Percentiles rank a stretch among this genome's conserved stretches.
These are phyloP conservation scores for Lucifuga dentata DNA, from an alignment of 2,113 vertebrate species.

Conservation along the genomic window DNA sequence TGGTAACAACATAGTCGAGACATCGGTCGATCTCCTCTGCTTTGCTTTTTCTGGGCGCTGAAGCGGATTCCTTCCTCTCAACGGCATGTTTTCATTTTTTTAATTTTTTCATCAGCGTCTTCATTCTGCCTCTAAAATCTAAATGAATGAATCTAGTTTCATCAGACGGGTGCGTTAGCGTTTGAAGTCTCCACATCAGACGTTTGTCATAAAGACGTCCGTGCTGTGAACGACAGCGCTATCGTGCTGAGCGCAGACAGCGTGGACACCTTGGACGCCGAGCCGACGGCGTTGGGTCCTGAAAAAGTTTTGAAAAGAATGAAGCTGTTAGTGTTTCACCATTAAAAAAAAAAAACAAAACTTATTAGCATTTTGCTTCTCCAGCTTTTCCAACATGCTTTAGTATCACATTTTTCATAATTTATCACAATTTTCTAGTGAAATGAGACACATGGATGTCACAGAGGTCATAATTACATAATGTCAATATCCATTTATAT, in stretches of 20 bases:
- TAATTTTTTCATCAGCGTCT: constrained; percentile 66
- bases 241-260: constrained; percentile 97
- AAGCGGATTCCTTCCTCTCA: constrained; percentile 71
- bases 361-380: constrained; percentile 8
- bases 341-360: background rate
- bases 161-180: constrained; percentile 75
- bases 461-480: constrained; percentile 32
- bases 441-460: constrained; percentile 15
- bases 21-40: constrained; percentile 87
- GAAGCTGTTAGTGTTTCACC: constrained; percentile 38
- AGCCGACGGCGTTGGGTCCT: constrained; percentile 93
- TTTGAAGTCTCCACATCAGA: constrained; percentile 73
- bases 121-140: constrained; percentile 90
- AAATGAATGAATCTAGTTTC: constrained; percentile 88
- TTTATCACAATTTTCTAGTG: too few relatives aligned
- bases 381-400: too few relatives aligned
- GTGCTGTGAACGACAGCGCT: constrained; percentile 96
- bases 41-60: constrained; percentile 84
- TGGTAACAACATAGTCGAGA: constrained; percentile 98
- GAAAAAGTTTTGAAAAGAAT: constrained; percentile 58
- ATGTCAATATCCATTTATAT: too few relatives aligned
- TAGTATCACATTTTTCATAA: too few relatives aligned
- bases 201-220: constrained; percentile 97
- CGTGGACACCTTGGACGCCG: constrained; percentile 92
- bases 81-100: constrained; percentile 57